These are phyloP conservation scores for Grammomys surdaster DNA, from an alignment of 2,113 vertebrate genomes.

Conservation along the genomic window DNA sequence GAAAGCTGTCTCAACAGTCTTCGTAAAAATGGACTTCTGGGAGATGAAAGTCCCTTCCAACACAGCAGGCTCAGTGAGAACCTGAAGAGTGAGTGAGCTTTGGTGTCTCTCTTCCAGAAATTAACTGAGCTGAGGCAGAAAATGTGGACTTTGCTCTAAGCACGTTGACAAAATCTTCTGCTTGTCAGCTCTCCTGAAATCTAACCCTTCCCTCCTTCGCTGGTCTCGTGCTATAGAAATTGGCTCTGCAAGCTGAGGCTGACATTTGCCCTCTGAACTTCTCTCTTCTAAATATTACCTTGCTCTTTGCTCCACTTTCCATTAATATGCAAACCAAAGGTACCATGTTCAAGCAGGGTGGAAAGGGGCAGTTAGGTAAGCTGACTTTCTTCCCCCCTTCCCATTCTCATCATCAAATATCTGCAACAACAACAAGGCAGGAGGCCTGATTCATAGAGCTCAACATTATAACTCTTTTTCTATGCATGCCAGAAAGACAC, in stretches of 20 bases:
- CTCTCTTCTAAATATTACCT: not conserved
- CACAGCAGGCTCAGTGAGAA: not conserved
- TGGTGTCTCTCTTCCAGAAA: not conserved
- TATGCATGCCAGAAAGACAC: not conserved
- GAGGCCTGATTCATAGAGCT: not conserved
- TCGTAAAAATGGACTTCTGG: not conserved
- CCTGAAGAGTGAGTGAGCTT: not conserved
- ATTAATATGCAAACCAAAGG: not conserved
- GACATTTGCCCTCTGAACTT: no score
- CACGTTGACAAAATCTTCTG: not conserved
- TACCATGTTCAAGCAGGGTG: not conserved
- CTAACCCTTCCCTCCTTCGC: not conserved
- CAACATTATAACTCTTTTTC: not conserved
- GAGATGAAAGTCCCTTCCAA: not conserved
- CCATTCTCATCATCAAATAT: not conserved
- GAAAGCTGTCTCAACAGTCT: not conserved
- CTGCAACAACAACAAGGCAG: not conserved
- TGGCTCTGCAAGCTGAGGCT: not conserved
- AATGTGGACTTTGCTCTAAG: not conserved
- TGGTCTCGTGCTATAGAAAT: fast-evolving
- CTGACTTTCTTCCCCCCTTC: no score
- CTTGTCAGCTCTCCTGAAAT: not conserved
- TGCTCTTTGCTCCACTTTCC: not conserved
- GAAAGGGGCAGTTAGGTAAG: fast-evolving
- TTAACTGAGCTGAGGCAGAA: not conserved